A percentile compares a stretch with the other conserved stretches of the same genome.
Evolutionary conservation across 2,888 invertebrate genomes (phyloP).

Genomic region (Thysanoteuthis rhombus): DNA sequence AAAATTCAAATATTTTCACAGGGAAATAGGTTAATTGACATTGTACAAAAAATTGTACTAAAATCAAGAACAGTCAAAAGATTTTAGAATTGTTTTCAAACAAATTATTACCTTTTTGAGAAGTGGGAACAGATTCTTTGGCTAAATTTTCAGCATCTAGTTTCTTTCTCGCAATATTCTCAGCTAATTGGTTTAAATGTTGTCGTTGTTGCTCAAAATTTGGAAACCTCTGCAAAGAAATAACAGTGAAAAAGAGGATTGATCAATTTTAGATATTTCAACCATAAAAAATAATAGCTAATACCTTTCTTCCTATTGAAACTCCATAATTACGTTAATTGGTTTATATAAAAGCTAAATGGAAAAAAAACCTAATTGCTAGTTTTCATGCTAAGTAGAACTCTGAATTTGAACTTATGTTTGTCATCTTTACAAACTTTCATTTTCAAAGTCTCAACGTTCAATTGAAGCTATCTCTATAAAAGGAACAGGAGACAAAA

Average conservation of each 20-base stretch:
- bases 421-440: too few relatives aligned
- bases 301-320: neutral
- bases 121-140: neutral
- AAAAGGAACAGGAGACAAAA: too few relatives aligned
- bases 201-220: conserved; percentile 52
- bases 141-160: neutral
- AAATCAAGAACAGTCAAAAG: neutral
- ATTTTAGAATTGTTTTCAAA: neutral
- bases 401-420: too few relatives aligned
- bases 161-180: conserved; percentile 46
- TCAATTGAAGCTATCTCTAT: too few relatives aligned
- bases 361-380: neutral
- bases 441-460: too few relatives aligned
- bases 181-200: conserved; percentile 50
- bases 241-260: neutral
- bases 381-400: too few relatives aligned
- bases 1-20: neutral
- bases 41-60: neutral
- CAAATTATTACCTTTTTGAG: neutral
- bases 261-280: neutral
- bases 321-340: neutral
- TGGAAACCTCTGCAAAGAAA: conserved; percentile 49
- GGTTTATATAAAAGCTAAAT: neutral
- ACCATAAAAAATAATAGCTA: neutral
- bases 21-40: neutral